phyloP scores from a whole-genome alignment of 2,888 invertebrate species.

The Clitarchus hookeri region DNA sequence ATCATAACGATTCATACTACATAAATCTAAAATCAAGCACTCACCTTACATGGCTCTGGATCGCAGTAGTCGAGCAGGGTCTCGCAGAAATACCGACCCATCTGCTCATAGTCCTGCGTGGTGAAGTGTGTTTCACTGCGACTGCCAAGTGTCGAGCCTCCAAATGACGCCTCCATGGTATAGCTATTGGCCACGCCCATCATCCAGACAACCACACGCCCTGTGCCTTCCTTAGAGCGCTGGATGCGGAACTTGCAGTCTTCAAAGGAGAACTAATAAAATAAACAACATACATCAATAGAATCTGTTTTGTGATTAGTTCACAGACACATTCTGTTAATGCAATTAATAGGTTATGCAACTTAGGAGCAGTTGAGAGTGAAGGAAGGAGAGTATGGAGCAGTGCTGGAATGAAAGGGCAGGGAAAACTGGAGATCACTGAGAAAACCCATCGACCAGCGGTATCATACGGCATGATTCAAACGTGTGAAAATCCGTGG shows the following conservation, averaged over 20 bases:
- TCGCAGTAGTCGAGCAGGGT: slow-evolving; percentile 90
- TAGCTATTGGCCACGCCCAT: slow-evolving; percentile 93
- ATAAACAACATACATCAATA: neutral
- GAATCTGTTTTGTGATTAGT: too few relatives aligned
- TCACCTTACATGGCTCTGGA: slow-evolving; percentile 79
- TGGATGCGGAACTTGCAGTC: slow-evolving; percentile 93
- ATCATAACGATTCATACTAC: too few relatives aligned
- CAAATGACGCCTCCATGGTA: slow-evolving; percentile 94
- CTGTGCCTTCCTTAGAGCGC: slow-evolving; percentile 92
- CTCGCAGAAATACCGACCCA: slow-evolving; percentile 91
- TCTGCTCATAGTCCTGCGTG: slow-evolving; percentile 76
- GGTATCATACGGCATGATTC: too few relatives aligned
- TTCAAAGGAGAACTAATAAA: slow-evolving; percentile 85
- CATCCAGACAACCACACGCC: slow-evolving; percentile 93
- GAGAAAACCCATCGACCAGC: too few relatives aligned
- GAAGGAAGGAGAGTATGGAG: too few relatives aligned
- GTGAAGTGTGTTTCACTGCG: slow-evolving; percentile 84
- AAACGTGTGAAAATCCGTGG: too few relatives aligned
- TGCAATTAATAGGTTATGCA: too few relatives aligned
- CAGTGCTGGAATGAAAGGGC: too few relatives aligned
- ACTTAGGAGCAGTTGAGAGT: too few relatives aligned
- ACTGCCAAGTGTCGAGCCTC: slow-evolving; percentile 83
- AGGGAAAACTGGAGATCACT: too few relatives aligned
- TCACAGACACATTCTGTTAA: too few relatives aligned
- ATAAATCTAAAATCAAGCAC: slow-evolving; percentile 24